A percentile compares a stretch with the other conserved stretches of the same genome.
These are phyloP conservation scores for Sialia sialis DNA, from an alignment of 2,113 vertebrate genomes.

Conservation along the genomic window DNA sequence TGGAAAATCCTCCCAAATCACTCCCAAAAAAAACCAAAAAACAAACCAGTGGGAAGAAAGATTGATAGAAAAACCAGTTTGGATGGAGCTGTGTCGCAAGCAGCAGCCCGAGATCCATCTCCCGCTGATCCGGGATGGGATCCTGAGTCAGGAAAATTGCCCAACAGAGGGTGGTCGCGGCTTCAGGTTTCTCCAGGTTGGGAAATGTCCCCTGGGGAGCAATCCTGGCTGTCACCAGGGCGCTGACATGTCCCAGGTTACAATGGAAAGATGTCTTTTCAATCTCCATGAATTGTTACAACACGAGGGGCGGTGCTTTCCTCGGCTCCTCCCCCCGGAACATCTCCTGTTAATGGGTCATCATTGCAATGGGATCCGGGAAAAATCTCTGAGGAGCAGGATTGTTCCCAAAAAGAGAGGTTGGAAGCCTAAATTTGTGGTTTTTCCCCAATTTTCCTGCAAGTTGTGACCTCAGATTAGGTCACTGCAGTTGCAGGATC, in stretches of 20 bases:
- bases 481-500: too few relatives aligned
- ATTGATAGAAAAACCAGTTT: slow-evolving; percentile 25
- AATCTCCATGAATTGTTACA: too few relatives aligned
- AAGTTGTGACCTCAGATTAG: fast-evolving
- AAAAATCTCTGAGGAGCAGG: not conserved
- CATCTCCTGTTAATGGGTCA: too few relatives aligned
- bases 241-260: too few relatives aligned
- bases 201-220: too few relatives aligned
- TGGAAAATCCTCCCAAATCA: too few relatives aligned
- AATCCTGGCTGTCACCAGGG: not conserved
- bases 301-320: too few relatives aligned
- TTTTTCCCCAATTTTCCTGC: not conserved
- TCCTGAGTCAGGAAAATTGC: slow-evolving; percentile 53
- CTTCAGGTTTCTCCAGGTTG: slow-evolving; percentile 35
- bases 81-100: slow-evolving; percentile 38
- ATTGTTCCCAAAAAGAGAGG: not conserved
- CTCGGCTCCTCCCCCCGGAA: too few relatives aligned
- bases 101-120: not conserved
- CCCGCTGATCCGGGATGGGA: not conserved
- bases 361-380: not conserved
- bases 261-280: too few relatives aligned
- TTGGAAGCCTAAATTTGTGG: not conserved
- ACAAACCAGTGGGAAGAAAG: too few relatives aligned
- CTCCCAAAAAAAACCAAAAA: too few relatives aligned
- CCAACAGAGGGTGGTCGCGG: slow-evolving; percentile 24